These are phyloP conservation scores for Pungitius pungitius DNA, from an alignment of 2,113 vertebrate species.

Conservation along the genomic window DNA sequence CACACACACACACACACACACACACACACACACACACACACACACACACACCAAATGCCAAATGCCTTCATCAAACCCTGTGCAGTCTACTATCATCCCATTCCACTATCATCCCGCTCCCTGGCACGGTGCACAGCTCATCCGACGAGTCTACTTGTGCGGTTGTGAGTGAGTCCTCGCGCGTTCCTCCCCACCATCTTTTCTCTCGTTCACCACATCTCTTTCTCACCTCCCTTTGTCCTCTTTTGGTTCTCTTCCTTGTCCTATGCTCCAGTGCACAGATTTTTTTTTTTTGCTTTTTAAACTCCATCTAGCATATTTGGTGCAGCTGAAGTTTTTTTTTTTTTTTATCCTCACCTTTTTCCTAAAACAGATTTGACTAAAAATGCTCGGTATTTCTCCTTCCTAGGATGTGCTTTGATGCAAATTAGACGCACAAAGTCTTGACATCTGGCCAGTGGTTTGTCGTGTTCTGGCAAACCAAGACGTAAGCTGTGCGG, in stretches of 20 bases:
- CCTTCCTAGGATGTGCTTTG: slow-evolving; percentile 44
- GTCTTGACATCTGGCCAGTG: slow-evolving; percentile 63
- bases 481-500: slow-evolving; percentile 36
- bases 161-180: slow-evolving; percentile 23
- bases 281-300: too few species aligned
- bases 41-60: slow-evolving; percentile 21
- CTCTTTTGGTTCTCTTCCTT: not conserved
- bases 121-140: slow-evolving; percentile 49
- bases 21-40: slow-evolving; percentile 12
- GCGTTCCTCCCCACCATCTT: slow-evolving; percentile 5
- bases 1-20: slow-evolving; percentile 4
- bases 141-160: slow-evolving; percentile 40
- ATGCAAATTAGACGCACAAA: slow-evolving; percentile 47
- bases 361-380: slow-evolving; percentile 51
- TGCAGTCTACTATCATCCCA: slow-evolving; percentile 60
- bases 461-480: slow-evolving; percentile 49
- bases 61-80: slow-evolving; percentile 57
- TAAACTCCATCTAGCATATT: slow-evolving; percentile 40
- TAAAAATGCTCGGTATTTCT: slow-evolving; percentile 42
- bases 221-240: slow-evolving; percentile 12
- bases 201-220: slow-evolving; percentile 14
- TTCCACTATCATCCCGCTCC: slow-evolving; percentile 56
- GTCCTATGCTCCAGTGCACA: slow-evolving; percentile 5
- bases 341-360: too few species aligned
- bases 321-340: too few species aligned